Percentiles rank a stretch among this genome's conserved stretches.
Evolutionary conservation across 1,140 invertebrate species (phyloP).

Genomic region (Hirudo medicinalis): DNA sequence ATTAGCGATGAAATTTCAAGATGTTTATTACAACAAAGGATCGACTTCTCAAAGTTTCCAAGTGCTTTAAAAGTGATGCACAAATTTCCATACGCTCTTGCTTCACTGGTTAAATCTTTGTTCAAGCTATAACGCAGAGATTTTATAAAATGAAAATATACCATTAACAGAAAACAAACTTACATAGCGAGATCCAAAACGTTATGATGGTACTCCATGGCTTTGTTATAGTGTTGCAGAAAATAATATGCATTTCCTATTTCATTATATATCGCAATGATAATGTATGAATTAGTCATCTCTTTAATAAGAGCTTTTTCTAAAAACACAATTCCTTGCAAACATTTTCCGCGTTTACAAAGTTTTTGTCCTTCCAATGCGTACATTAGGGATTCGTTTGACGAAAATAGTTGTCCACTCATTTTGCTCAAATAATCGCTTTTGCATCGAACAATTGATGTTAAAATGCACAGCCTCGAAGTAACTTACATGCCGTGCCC

Average conservation of each 20-base stretch:
- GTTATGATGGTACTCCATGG: slow-evolving; percentile 91
- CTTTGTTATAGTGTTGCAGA: slow-evolving; percentile 85
- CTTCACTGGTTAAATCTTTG: too few relatives aligned
- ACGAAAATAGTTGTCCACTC: background rate
- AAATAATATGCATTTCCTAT: slow-evolving; percentile 97
- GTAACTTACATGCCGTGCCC: too few relatives aligned
- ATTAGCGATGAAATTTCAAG: background rate
- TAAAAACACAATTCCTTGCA: slow-evolving; percentile 85
- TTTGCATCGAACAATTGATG: background rate
- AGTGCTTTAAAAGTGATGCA: background rate
- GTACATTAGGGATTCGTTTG: slow-evolving; percentile 42
- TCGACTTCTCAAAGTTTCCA: background rate
- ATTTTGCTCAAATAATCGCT: background rate
- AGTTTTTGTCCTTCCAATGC: slow-evolving; percentile 87
- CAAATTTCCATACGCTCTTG: too few relatives aligned
- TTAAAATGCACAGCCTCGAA: background rate
- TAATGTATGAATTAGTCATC: slow-evolving; percentile 58
- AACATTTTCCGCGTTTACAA: slow-evolving; percentile 86
- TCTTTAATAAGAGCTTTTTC: slow-evolving; percentile 54
- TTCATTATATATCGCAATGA: slow-evolving; percentile 94
- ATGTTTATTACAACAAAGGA: background rate
- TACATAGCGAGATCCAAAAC: slow-evolving; percentile 83
- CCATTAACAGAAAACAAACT: slow-evolving; percentile 20
- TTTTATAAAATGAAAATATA: background rate
- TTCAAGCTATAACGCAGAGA: background rate